Base-by-base conservation (phyloP, 2,113 vertebrate genomes). In the Larimichthys crocea region DNA sequence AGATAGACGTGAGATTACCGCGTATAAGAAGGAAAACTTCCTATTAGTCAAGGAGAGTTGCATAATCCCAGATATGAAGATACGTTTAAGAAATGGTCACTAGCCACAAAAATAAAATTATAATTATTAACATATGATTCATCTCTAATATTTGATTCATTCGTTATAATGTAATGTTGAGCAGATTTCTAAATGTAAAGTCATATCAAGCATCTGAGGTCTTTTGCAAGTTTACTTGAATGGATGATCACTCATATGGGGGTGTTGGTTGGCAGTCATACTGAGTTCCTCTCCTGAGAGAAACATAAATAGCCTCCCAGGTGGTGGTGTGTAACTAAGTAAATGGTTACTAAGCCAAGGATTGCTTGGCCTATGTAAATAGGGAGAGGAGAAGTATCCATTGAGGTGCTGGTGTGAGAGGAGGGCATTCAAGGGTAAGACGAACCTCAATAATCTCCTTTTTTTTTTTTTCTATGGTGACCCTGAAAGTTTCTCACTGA, bases 301-400 rank as follows among this genome's bases (percentile, higher is more conserved):
- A 64, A 76, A 81, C 79, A 79, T 74, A 88, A 91, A 92, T 89
- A 91, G 86, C 80, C 85, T 91, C 85, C 86, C 86, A 91, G 91
- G 89, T 93, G 90, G 84, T 81, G 69, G 65, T 66, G 78, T 88
- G 84, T 83, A 90, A 88, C 89, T 89, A 90, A 92, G 90, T 93
- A 92, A 92, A 92, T 89, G 80, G 89, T 86, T 86, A 90, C 86
- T 82, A 86, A 91, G 90, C 86, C 87, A 88, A 86, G 74, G 61
- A 82, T 68, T 49, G 64, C 66, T 85, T 74, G 78, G 64, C 53
- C 57, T 67, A 80, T 85, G 84, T 84, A 92, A 91, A 89, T 84
- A 79, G 20, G 79, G 53, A 76, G 76, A 79, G 57, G 42, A 59
- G 10, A 73, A 81, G 65, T 80, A 65, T 79, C 84, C 74, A 75